Evolutionary conservation across 2,113 vertebrate species (phyloP), one percentile per base, ranked within the genome.

Genomic region (Sakesphorus luctuosus): DNA sequence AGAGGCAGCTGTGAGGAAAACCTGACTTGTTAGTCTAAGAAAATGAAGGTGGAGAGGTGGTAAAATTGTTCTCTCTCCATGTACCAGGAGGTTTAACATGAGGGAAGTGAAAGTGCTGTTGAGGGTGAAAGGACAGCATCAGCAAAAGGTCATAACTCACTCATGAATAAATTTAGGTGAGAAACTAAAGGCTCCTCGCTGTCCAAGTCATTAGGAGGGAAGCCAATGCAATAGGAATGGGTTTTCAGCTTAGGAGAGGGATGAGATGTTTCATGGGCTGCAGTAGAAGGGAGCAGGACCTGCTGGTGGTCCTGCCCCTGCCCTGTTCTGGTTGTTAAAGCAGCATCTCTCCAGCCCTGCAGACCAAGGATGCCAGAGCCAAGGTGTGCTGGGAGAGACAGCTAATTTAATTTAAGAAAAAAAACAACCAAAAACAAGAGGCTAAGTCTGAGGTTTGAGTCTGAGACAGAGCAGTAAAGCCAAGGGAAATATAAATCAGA

Each of bases 1-100:
- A 44, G 58, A 85, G 88, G 43, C 82, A 77, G 50, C 58, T 80
- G 58, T 71, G 66, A 26, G 43, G 43, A 90, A 35, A 93, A 18
- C 46, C 67, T 87, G 61, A 69, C 82, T 76, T 50, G 63, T 83
- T 55, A 90, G 63, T 49, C 67, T 47, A 63, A 86, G 85, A 49
- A 92, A 93, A 95, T 73, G 79, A 93, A 92, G 79, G 92, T 36
- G 67, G 12, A 93, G 53, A 93, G 85, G 75, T 58, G 71, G 76
- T 76, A 85, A 90, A 93, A 92, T 19, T 77, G n/a, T 69, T 94
- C 92, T 80, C 46, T 86, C 53, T 67, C 62, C 36, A 2, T 72
- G 67, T 87, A 87, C 23, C 62, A 35, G 50, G 88, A 85, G 75
- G 75, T 92, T 94, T 88, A 88, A 93, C 75, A 85, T 5, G 36